Base-by-base conservation (phyloP, 2,113 vertebrate genomes). In the Phyllopteryx taeniolatus region DNA sequence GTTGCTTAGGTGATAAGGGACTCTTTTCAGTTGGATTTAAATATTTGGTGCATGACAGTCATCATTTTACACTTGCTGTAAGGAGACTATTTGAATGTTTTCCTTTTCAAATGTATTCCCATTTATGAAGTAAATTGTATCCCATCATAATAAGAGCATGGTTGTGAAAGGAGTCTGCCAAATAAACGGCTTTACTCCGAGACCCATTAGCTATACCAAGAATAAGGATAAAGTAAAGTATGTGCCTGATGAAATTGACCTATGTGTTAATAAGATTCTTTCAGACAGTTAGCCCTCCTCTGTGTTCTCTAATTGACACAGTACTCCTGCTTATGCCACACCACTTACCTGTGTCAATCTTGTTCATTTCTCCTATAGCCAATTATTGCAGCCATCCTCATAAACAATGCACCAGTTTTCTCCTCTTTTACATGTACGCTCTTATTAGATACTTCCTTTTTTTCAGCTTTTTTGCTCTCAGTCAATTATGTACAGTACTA, bases 261-360 rank as follows among this genome's bases (percentile, higher is more conserved):
- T 86, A 81, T 77, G 85, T 90, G 89, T 90, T 93, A 93, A 93
- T 92, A 88, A 88, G 88, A 84, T 89, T 87, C 84, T 85, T 79
- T 73, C 71, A 80, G 82, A 89, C 79, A 79, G 85, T 79, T 75
- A 84, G 72, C 42, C 22, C 69, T 75, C 61, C 68, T 79, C 67
- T 65, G 63, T 81, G 73, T 67, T 68, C 65, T 47, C 73, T 89
- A 90, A 90, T 87, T 90, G 86, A 87, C 89, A 90, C 42, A 47
- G 76, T 73, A 78, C 78, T 83, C 79, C 71, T 66, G 77, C 77
- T 77, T 77, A 73, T 59, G 56, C 69, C 79, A 77, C 67, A 73
- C 87, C 83, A 88, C 88, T 91, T 92, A 91, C 87, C 80, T 85
- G 83, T 90, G 87, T 89, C 91, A 91, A 83, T 89, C 88, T 87